Evolutionary conservation across 2,113 vertebrate species (phyloP).

Genomic region (Chamaetylas fuelleborni): DNA sequence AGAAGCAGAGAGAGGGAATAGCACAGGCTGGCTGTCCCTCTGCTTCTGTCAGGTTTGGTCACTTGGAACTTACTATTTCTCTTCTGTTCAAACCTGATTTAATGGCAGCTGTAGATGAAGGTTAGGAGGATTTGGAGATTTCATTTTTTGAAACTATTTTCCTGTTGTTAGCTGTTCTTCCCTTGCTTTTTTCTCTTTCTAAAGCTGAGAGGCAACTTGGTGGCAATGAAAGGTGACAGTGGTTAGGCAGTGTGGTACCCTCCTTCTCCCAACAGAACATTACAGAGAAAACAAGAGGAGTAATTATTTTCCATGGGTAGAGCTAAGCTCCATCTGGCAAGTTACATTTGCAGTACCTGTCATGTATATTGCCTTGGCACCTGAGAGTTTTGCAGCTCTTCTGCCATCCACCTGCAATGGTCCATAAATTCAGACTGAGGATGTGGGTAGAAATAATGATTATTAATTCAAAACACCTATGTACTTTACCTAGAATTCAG

Average conservation of each 20-base stretch:
- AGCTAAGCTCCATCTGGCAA: not conserved
- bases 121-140: not conserved
- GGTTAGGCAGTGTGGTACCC: not conserved
- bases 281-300: not conserved
- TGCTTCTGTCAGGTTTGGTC: not conserved
- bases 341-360: not conserved
- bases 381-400: not conserved
- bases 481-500: not conserved
- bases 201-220: slow-evolving; percentile 14
- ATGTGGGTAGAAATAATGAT: not conserved
- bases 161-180: not conserved
- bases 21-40: not conserved
- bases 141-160: not conserved
- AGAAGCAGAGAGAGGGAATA: not conserved
- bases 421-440: not conserved
- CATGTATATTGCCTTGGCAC: not conserved
- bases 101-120: not conserved
- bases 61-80: not conserved
- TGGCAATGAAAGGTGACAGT: not conserved
- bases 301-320: not conserved
- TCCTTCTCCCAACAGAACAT: not conserved
- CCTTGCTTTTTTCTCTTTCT: not conserved
- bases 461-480: not conserved
- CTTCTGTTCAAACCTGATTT: not conserved
- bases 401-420: not conserved